Evolutionary conservation across 2,888 invertebrate species (phyloP).

Genomic region (Dugesia japonica): DNA sequence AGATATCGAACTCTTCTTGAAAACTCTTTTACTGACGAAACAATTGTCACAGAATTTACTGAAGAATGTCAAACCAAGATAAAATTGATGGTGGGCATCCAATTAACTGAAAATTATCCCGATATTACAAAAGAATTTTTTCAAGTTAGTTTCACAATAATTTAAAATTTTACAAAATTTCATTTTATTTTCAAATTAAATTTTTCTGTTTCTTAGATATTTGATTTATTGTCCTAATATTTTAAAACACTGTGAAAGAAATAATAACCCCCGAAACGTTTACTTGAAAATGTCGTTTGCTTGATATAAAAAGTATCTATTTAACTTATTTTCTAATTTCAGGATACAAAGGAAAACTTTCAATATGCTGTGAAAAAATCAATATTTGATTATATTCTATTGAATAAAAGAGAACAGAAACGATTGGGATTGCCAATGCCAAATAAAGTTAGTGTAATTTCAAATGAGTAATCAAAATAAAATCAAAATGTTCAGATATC

Average conservation of each 20-base stretch:
- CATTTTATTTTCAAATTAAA: too few relatives aligned
- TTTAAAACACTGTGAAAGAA: too few relatives aligned
- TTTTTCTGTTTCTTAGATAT: too few relatives aligned
- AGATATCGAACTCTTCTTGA: not conserved
- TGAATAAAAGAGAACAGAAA: slow-evolving; percentile 55
- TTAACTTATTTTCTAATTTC: not conserved
- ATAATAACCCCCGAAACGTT: too few relatives aligned
- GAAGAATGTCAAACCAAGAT: not conserved
- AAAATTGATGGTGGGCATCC: not conserved
- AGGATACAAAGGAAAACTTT: slow-evolving; percentile 55
- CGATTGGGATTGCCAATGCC: slow-evolving; percentile 51
- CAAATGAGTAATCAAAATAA: not conserved
- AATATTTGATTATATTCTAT: slow-evolving; percentile 57
- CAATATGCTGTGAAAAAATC: slow-evolving; percentile 55
- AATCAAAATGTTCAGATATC: not conserved
- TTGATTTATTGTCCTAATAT: too few relatives aligned
- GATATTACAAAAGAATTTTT: not conserved
- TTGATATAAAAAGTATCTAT: not conserved
- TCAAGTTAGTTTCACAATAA: too few relatives aligned
- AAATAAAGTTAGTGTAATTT: slow-evolving; percentile 38
- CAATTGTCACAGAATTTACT: not conserved
- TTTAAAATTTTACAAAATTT: too few relatives aligned
- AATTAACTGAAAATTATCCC: not conserved
- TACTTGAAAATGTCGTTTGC: not conserved
- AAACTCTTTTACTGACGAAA: not conserved